Base-by-base conservation (phyloP, 2,888 invertebrate genomes). In the Pimpla rufipes region DNA sequence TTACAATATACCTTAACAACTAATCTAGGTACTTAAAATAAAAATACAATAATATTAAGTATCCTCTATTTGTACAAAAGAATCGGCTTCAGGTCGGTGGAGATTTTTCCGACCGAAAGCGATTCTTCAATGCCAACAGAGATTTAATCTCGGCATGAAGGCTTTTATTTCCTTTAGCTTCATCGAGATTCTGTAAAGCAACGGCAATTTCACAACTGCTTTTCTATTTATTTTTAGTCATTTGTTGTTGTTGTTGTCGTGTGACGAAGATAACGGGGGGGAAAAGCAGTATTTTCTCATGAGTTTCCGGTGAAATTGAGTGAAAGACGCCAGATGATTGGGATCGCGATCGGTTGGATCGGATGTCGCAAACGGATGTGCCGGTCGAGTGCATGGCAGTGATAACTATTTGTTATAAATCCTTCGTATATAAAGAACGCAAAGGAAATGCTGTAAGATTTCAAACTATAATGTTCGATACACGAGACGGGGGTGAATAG, bases 381-480 rank as follows among this genome's bases (percentile, higher is more conserved):
- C 83, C 83, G 83, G 77, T 85, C 83, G 52, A 86, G 84, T 85
- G 86, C 84, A 87, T 91, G 91, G 91, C 91, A 91, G 91, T 91
- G 90, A 89, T 83, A 85, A 88, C 88, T 89, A 88, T 86, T 86
- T 75, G 16, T 67, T 59, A 79, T 86, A 86, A 85, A 89, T 85
- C 79, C 85, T 86, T 84, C 45, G 68, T 74, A 86, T 79, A 79
- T 76, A 80, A 87, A 83, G 76, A 88, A 87, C 85, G 87, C 84
- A 87, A 89, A 75, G 86, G 85, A 79, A 84, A 87, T 86, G 85
- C 80, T 84, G 80, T 73, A 71, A 73, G 18, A 70, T 75, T 71
- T 70, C 55, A 71, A 84, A 80, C 47, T 76, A 86, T 74, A 86
- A 86, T 85, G 83, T 84, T 86, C 81, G 78, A 77, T 87, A 87